phyloP scores from a whole-genome alignment of 35 echinoderm and acorn worm genomes.

The Strongylocentrotus purpuratus region DNA sequence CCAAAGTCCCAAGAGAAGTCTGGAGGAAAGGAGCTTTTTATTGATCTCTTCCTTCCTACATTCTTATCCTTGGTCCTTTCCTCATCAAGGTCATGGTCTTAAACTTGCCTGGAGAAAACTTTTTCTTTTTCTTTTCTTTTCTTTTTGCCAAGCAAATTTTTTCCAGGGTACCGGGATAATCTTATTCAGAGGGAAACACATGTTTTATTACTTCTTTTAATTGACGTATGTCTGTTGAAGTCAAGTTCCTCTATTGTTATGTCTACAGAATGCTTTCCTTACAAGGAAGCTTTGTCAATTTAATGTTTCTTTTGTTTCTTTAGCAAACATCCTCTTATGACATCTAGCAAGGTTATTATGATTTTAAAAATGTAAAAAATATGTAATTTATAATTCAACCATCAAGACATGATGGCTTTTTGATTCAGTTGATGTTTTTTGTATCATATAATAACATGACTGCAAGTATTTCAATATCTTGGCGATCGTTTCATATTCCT shows the following conservation, averaged over 20 bases:
- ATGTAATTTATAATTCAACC: not conserved
- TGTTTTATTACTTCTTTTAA: not conserved
- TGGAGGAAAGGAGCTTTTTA: not conserved
- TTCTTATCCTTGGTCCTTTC: not conserved
- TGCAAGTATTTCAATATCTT: too few species aligned
- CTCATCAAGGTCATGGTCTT: not conserved
- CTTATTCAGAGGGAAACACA: not conserved
- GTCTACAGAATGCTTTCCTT: not conserved
- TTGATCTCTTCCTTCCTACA: conserved; percentile 17
- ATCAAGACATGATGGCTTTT: not conserved
- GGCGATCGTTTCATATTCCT: too few species aligned
- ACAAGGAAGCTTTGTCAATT: not conserved
- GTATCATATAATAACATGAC: too few species aligned
- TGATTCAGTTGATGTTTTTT: not conserved
- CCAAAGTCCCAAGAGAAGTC: not conserved
- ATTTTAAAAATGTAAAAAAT: not conserved
- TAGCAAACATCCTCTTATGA: too few species aligned
- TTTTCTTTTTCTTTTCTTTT: not conserved
- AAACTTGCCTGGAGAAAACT: not conserved
- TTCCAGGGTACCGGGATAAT: not conserved
- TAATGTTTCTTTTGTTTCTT: too few species aligned
- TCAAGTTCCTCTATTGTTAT: not conserved
- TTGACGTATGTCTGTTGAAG: not conserved
- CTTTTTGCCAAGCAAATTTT: not conserved
- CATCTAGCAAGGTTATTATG: too few species aligned